A percentile compares a stretch with the other conserved stretches of the same genome.
phyloP scores from a whole-genome alignment of 1,140 invertebrate species.

The Cyclargus thomasi region DNA sequence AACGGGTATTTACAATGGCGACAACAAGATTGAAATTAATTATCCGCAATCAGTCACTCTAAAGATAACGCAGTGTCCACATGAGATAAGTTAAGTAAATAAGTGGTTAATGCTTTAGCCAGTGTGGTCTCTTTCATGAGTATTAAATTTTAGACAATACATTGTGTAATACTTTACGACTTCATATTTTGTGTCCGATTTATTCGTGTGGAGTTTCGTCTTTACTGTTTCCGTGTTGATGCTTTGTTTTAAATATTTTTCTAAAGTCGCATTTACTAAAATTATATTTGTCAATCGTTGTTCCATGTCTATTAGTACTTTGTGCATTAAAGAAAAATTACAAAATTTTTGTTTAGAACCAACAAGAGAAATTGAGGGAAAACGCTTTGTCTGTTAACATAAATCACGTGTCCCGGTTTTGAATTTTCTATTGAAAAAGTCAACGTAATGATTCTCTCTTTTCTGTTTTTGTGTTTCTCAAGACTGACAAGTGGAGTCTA shows the following conservation, averaged over 20 bases:
- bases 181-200: not conserved
- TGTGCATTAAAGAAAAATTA: no score
- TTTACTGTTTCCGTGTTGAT: no score
- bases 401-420: not conserved
- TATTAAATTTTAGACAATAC: not conserved
- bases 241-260: no score
- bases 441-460: constrained; percentile 7
- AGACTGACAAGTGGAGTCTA: constrained; percentile 13
- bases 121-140: constrained; percentile 2
- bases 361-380: no score
- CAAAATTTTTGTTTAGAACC: no score
- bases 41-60: constrained; percentile 9
- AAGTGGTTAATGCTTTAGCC: not conserved
- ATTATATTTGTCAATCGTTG: no score
- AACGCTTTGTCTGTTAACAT: not conserved
- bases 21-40: constrained; percentile 9
- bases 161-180: not conserved
- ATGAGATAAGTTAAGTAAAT: constrained; percentile 9
- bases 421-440: constrained; percentile 2
- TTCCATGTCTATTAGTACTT: no score
- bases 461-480: constrained; percentile 12
- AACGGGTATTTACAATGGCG: not conserved
- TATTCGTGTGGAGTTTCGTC: not conserved
- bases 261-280: no score
- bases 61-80: constrained; percentile 2